Percentiles rank a stretch among this genome's conserved stretches.
Evolutionary conservation across 2,113 vertebrate species (phyloP).

Genomic region (Laticauda colubrina): DNA sequence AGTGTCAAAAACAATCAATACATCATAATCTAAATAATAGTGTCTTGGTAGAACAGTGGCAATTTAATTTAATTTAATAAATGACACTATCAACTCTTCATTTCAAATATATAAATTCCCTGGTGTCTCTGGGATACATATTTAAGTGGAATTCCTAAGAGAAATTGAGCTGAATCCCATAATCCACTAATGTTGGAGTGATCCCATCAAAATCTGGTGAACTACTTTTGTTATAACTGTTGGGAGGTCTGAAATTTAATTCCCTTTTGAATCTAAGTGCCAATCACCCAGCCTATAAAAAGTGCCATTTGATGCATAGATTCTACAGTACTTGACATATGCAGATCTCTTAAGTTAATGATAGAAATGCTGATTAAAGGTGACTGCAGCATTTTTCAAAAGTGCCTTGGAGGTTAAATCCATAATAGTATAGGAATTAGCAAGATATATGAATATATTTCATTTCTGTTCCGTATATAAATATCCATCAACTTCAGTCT

Average conservation of each 20-base stretch:
- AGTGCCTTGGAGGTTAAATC: not conserved
- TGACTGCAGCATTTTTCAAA: constrained; percentile 1
- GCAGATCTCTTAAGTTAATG: constrained; percentile 5
- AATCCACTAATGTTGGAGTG: not conserved
- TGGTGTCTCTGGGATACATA: constrained; percentile 1
- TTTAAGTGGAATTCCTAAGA: constrained; percentile 13
- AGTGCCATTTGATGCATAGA: not conserved
- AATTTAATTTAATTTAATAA: constrained; percentile 10
- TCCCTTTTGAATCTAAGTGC: constrained; percentile 14
- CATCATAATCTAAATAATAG: not conserved
- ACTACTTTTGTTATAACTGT: constrained; percentile 13
- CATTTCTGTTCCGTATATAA: not conserved
- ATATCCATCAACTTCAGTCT: not conserved
- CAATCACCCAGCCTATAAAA: not conserved
- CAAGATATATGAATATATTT: not conserved
- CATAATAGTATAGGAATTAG: not conserved
- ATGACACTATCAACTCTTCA: constrained; percentile 1
- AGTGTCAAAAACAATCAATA: not conserved
- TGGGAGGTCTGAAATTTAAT: constrained; percentile 17
- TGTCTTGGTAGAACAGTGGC: not conserved
- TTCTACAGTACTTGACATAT: not conserved
- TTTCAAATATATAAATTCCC: constrained; percentile 7
- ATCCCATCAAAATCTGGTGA: not conserved
- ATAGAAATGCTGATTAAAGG: constrained; percentile 11
- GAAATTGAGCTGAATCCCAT: not conserved